A percentile compares a stretch with the other conserved stretches of the same genome.
Conservation (phyloP, 2,888 invertebrate genomes). For the Carcina quercana region DNA sequence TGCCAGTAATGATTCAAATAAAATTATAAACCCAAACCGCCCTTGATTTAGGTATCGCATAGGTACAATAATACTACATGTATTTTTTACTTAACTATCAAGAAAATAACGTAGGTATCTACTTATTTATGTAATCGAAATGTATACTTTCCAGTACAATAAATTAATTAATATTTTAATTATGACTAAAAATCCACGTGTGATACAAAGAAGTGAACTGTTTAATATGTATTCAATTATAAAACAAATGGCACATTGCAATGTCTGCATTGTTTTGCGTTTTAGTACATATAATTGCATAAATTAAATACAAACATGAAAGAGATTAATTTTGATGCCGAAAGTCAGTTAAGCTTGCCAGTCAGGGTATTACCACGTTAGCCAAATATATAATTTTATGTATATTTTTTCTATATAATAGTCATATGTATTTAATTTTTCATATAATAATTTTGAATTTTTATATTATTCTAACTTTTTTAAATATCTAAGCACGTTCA, state of each 20-base stretch:
- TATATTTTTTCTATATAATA: constrained; percentile 72
- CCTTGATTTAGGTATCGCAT: constrained; percentile 47
- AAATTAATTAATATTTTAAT: constrained; percentile 43
- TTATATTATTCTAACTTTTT: constrained; percentile 67
- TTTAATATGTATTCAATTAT: constrained; percentile 20
- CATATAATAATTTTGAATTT: constrained; percentile 75
- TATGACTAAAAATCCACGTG: constrained; percentile 49
- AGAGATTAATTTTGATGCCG: constrained; percentile 65
- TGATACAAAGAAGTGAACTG: constrained; percentile 30
- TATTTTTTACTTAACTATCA: constrained; percentile 62
- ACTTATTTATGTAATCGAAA: constrained; percentile 60
- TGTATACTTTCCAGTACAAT: constrained; percentile 51
- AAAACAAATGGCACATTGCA: constrained; percentile 65
- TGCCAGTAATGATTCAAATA: constrained; percentile 40
- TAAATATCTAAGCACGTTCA: constrained; percentile 65
- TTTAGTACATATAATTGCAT: constrained; percentile 34
- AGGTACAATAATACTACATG: constrained; percentile 51
- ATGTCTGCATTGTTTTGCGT: constrained; percentile 60
- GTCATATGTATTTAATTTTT: constrained; percentile 71
- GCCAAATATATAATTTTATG: constrained; percentile 70
- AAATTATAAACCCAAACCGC: constrained; percentile 55
- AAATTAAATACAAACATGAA: constrained; percentile 31
- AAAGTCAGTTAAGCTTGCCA: constrained; percentile 77
- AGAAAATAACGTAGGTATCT: constrained; percentile 66
- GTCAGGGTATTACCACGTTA: constrained; percentile 84